Base-by-base conservation (phyloP, 2,797 vertebrate species). In the Sebastes paucispinis region DNA sequence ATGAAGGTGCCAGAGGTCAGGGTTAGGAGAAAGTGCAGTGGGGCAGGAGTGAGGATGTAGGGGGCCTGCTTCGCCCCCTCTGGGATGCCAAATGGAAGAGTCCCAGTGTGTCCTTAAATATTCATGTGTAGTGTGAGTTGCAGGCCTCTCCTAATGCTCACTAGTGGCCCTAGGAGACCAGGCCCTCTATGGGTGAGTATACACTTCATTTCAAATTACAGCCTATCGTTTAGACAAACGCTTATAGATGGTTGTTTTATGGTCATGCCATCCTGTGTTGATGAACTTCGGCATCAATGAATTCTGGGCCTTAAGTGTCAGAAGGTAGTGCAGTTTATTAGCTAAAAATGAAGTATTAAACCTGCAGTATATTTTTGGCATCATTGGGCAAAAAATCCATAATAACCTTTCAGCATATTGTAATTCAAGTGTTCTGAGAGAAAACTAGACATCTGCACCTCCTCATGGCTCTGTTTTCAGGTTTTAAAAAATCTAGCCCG, bases 31-130 rank as follows among this genome's bases (percentile, higher is more conserved):
- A 39, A 79, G 73, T 73, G 74, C 67, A 70, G 8, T 34, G 39
- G 66, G 50, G 62, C 24, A 8, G 43, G 43, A 87, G 82, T 29
- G 47, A 62, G 58, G 73, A 77, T 81, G 43, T 62, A 69, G 77
- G 76, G 77, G 77, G 78, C 50, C 79, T 81, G 80, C 81, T 52
- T 78, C 78, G 52, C 62, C 80, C 77, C 88, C 88, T 88, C 52
- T 74, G 90, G 87, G 91, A 94, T 83, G 82, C 77, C 91, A 94
- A 92, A 93, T 92, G 93, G 89, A 93, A 87, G 88, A 92, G 91
- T 94, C 92, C 92, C 92, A 81, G 88, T 90, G 85, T 94, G 90
- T 93, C 88, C 93, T 95, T 91, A 96, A 96, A 96, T 96, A 96
- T 96, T 95, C 89, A 96, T 94, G 94, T 69, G 71, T 31, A 85